Evolutionary conservation across 35 echinoderm and acorn worm genomes (phyloP).

Genomic region (Amphiura filiformis): DNA sequence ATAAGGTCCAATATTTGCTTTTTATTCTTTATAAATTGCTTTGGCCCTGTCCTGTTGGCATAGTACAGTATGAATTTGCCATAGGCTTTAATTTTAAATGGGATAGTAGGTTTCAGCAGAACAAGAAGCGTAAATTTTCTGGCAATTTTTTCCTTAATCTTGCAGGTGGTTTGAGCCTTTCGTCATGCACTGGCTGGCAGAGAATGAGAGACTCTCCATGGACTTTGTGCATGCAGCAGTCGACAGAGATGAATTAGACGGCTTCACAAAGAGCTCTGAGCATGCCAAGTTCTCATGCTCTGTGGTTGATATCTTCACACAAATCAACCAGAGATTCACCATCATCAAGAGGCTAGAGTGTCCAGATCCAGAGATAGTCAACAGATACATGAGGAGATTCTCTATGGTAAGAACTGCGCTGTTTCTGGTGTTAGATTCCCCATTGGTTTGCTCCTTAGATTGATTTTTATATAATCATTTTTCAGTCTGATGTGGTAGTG

Average conservation of each 20-base stretch:
- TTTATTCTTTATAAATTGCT: no score
- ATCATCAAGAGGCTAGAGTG: conserved; percentile 94
- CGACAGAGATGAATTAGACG: conserved; percentile 79
- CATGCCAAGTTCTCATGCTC: conserved; percentile 95
- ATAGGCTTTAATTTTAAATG: no score
- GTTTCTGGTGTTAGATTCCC: no score
- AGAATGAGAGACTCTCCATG: conserved; percentile 94
- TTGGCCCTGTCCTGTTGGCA: no score
- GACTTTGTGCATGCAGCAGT: conserved; percentile 90
- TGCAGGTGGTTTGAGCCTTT: conserved; percentile 99
- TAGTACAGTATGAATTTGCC: no score
- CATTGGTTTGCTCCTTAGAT: no score
- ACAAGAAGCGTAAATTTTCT: no score
- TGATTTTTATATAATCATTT: no score
- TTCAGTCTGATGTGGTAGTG: no score
- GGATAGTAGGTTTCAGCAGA: no score
- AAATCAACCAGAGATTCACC: conserved; percentile 96
- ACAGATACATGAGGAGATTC: conserved; percentile 91
- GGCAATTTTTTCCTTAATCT: not conserved
- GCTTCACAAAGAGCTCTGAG: conserved; percentile 93
- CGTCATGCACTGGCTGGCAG: conserved; percentile 94
- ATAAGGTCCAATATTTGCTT: no score
- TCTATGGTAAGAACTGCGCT: conserved; percentile 79
- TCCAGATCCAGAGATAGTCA: conserved; percentile 83
- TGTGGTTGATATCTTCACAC: conserved; percentile 95